phyloP scores from a whole-genome alignment of 2,888 invertebrate genomes.

The Eupithecia insigniata region DNA sequence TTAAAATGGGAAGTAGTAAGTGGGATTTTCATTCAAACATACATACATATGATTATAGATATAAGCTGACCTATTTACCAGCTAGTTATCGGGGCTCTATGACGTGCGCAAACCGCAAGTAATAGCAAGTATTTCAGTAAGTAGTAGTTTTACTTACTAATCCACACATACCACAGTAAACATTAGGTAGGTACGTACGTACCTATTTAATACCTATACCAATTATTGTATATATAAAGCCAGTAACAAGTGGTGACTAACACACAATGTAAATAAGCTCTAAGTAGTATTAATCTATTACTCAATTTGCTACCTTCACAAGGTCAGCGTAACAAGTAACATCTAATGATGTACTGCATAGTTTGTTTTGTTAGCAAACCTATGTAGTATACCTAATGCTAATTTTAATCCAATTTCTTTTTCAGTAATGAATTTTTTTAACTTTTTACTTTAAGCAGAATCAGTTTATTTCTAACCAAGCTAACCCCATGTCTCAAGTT shows the following conservation, averaged over 20 bases:
- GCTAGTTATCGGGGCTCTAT: not conserved
- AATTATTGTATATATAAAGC: not conserved
- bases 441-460: no score
- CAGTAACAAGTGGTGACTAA: constrained; percentile 21
- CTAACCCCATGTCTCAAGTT: no score
- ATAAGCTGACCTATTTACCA: not conserved
- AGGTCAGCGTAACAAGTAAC: not conserved
- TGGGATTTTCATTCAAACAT: not conserved
- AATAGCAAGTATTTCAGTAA: not conserved
- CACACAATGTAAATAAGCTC: constrained; percentile 17
- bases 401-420: no score
- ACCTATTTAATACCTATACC: no score
- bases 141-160: not conserved
- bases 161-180: not conserved
- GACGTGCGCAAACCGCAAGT: not conserved
- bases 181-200: not conserved
- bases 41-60: not conserved
- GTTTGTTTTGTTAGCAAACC: no score
- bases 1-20: not conserved
- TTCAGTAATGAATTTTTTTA: no score
- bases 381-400: no score
- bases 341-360: not conserved
- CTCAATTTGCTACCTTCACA: constrained; percentile 3
- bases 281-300: constrained; percentile 3
- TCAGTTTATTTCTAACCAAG: no score